Base-by-base conservation (phyloP, 1,140 invertebrate genomes). In the Drosophila leontia region DNA sequence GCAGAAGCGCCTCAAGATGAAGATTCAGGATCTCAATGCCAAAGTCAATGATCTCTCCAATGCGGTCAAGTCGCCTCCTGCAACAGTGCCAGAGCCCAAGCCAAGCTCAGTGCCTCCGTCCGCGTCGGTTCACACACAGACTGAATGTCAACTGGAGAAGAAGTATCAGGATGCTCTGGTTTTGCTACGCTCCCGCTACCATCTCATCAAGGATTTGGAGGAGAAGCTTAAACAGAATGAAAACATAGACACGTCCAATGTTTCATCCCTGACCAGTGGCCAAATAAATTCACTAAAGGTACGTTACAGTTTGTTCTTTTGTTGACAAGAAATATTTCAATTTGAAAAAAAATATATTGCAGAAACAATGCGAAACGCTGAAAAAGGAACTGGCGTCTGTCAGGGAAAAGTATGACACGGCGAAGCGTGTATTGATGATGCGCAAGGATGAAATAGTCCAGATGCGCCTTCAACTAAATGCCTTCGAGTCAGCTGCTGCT, bases 211-310 rank as follows among this genome's bases (percentile, higher is more conserved):
- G n/a, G 60, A 82, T 0, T 44, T 91, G 23, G 60, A 90, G 23
- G 63, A 71, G 8, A 71, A 62, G 32, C 13, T 90, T 2, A 60
- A 44, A 29, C 70, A 82, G 37, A 76, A 68, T 11, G 85, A 90
- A 47, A 90, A 90, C 65, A 53, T 11, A 8, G 75, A 84, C 29
- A 64, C 80, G 3, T 69, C 77, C 34, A 80, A 76, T 42, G 57
- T 80, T 7, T 60, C 69, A 9, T 82, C 78, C 0, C 47, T 71
- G 0, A 78, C 78, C n/a, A 62, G 53, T 37, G 85, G 86, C 9
- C 61, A 90, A 53, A 85, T 77, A 9, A 57, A 32, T 56, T 51
- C 55, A 7, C 64, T 90, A 17, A 90, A 81, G 78, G 85, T 85
- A 29, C 0, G 53, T 56, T 23, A 11, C 0, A 9, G 19, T 17